Evolutionary conservation across 2,113 vertebrate genomes (phyloP), one percentile per base, ranked within the genome.

Genomic region (Sturnus vulgaris): DNA sequence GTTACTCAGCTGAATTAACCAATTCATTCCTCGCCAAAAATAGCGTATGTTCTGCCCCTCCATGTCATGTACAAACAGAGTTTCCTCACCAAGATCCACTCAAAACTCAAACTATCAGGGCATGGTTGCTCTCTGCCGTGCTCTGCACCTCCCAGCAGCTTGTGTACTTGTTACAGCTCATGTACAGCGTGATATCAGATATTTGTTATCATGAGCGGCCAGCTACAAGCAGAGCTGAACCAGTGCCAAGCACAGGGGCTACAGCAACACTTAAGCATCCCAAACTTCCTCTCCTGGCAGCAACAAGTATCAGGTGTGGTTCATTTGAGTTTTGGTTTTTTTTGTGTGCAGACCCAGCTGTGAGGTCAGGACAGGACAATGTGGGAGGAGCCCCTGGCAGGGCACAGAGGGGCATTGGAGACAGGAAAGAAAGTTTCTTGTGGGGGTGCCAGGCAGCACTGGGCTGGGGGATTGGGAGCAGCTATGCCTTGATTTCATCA

Each of bases 261-360:
- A 61, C 3, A 5, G 39, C 55, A 72, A 15, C 19, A 31, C 46
- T 86, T 30, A 64, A 95, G 50, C 70, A 92, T 57, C 77, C 1
- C 2, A 82, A 91, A 84, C 66, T 64, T 94, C 66, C 50, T 33
- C 61, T 92, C 16, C 61, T 89, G 81, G 89, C 57, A 42, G 90
- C 85, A 91, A 9, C 50, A 65, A 87, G 47, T 76, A 63, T 55
- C 75, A 95, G 75, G 70, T 94, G 91, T 55, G 37, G 33, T 89
- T 86, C 2, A 3, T 56, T 35, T 64, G 55, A 22, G 12, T 52
- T 19, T 8, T 42, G 50, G 27, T 12, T 33, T 11, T 20, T 61
- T 63, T 42, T 55, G 65, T 2, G 0, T 35, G 40, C 40, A 84
- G 64, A 69, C 15, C 37, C 83, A 95, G 37, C 81, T 87, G 78